Evolutionary conservation across 2,888 invertebrate species (phyloP), one percentile per base, ranked within the genome.

Genomic region (Dynastes tityus): DNA sequence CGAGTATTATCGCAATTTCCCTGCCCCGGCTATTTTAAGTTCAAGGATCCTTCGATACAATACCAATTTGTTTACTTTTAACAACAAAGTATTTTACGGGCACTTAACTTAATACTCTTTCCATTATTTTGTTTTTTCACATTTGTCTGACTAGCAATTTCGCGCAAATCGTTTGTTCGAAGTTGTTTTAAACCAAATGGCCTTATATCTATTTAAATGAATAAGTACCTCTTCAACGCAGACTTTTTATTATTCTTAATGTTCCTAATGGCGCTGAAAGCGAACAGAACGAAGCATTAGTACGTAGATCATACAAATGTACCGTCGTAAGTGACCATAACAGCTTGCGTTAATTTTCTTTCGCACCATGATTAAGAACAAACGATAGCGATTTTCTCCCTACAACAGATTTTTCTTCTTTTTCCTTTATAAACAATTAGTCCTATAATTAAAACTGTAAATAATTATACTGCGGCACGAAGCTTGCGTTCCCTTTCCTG

Each of bases 51-150:
- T 58, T n/a, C 71, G 16, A 16, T 37, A 71, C 55, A 71, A 58
- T 55, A 58, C 32, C 58, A 71, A 71, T 71, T 58, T 71, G 58
- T 71, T 71, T 71, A 71, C 71, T 32, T 71, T 71, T 71, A 71
- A 58, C 58, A 71, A 55, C 71, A 37, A 55, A 71, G 58, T 71
- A 32, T 37, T 71, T 71, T 71, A 71, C 55, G 8, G 22, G 37
- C 49, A 70, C 70, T 70, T 70, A 70, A 32, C 9, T 53, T 29
- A 11, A 70, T 70, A 8, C 16, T 16, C 71, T 55, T 71, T 71
- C 55, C 22, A 71, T 70, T 70, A 70, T 70, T 53, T 70, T 55
- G 53, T 32, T 70, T 32, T 32, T 37, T 11, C 37, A 29, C 16
- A 16, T n/a, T 67, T 16, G 49, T 37, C 55, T 16, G 37, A 32